These are phyloP conservation scores for Creontiades dilutus DNA, from an alignment of 2,888 invertebrate species.

Conservation along the genomic window DNA sequence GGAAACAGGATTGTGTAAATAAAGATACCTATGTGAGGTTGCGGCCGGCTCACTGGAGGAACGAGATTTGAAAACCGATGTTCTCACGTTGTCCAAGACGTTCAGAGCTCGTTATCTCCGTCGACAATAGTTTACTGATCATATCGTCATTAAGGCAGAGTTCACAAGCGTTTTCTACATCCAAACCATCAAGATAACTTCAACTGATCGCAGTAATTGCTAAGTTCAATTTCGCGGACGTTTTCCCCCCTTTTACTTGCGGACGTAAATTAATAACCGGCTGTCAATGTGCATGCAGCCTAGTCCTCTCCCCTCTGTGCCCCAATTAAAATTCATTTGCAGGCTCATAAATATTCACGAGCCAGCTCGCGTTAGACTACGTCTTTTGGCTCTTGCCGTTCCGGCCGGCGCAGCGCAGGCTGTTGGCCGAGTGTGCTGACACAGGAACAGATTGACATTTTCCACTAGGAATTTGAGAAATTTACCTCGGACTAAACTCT, in stretches of 20 bases:
- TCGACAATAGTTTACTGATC: not conserved
- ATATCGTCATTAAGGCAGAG: not conserved
- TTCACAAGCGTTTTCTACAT: constrained; percentile 16
- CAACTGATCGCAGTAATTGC: constrained; percentile 19
- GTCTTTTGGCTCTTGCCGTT: not conserved
- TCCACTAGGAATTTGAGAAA: not conserved
- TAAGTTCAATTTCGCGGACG: constrained; percentile 12
- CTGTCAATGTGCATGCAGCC: constrained; percentile 50
- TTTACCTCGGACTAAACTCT: too few species aligned
- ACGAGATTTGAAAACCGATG: constrained; percentile 36
- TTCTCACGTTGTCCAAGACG: constrained; percentile 33
- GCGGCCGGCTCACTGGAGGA: not conserved
- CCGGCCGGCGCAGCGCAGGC: not conserved
- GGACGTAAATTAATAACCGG: constrained; percentile 57
- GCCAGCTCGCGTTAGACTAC: not conserved
- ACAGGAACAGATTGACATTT: not conserved
- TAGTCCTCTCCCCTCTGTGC: constrained; percentile 50
- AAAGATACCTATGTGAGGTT: constrained; percentile 17
- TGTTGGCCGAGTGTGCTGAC: not conserved
- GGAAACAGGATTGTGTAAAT: constrained; percentile 5
- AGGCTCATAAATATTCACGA: constrained; percentile 56
- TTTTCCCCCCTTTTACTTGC: constrained; percentile 13
- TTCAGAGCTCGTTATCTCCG: not conserved
- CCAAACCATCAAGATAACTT: constrained; percentile 22
- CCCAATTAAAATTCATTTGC: constrained; percentile 62